These are phyloP conservation scores for Epinephelus fuscoguttatus DNA, from an alignment of 2,113 vertebrate species.

Conservation along the genomic window DNA sequence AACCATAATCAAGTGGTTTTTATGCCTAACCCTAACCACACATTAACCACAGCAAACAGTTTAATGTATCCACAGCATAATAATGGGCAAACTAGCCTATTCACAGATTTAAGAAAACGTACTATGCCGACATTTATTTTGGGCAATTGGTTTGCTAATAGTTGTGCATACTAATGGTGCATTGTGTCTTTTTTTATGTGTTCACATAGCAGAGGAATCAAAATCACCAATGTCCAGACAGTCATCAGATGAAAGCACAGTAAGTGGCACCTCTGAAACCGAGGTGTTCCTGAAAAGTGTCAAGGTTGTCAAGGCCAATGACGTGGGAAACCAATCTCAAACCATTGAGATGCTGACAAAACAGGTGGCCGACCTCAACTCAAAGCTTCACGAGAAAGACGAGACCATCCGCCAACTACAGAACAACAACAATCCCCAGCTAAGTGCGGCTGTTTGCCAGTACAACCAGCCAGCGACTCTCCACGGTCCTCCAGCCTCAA, in stretches of 20 bases:
- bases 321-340: accelerated
- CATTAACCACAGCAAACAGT: no score
- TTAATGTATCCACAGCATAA: no score
- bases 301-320: accelerated
- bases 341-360: accelerated
- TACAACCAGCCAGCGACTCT: background rate
- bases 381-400: background rate
- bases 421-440: accelerated
- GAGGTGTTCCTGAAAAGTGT: accelerated
- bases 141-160: no score
- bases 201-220: accelerated
- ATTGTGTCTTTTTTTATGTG: background rate
- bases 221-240: accelerated
- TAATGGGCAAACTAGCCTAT: no score
- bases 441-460: accelerated
- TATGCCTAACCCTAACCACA: no score
- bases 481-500: no score
- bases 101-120: no score
- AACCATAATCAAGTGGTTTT: no score
- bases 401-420: background rate
- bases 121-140: no score
- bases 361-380: background rate
- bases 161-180: background rate
- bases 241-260: background rate
- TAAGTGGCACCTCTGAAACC: accelerated